Evolutionary conservation across 2,888 invertebrate species (phyloP).

Genomic region (Drosophila longiperda): DNA sequence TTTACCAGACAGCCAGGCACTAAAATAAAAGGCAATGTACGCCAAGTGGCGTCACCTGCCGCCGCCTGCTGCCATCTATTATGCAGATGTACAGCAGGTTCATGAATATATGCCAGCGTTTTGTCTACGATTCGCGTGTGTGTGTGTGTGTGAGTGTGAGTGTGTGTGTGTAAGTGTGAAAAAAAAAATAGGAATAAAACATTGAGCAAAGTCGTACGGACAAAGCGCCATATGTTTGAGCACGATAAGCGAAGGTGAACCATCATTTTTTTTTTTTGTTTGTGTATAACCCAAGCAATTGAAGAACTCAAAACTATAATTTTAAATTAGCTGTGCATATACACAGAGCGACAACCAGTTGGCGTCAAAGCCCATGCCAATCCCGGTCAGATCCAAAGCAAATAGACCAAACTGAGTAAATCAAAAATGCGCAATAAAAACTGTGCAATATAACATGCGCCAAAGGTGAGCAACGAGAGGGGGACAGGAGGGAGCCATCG

Average conservation of each 20-base stretch:
- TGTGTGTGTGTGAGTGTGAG: background rate
- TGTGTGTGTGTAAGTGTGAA: constrained; percentile 10
- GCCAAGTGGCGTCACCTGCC: constrained; percentile 76
- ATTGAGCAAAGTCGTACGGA: constrained; percentile 62
- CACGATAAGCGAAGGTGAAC: constrained; percentile 57
- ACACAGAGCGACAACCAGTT: background rate
- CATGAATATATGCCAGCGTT: constrained; percentile 76
- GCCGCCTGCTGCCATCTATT: constrained; percentile 75
- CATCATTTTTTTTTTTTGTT: background rate
- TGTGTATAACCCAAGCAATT: constrained; percentile 22
- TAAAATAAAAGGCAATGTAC: constrained; percentile 78
- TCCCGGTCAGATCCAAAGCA: constrained; percentile 29
- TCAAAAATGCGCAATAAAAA: constrained; percentile 77
- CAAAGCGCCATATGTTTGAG: constrained; percentile 77
- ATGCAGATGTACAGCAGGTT: constrained; percentile 79
- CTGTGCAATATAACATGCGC: constrained; percentile 56
- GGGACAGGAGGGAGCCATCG: background rate
- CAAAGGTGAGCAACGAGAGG: constrained; percentile 33
- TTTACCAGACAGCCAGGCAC: constrained; percentile 60
- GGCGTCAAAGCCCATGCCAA: constrained; percentile 28
- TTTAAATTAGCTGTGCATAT: constrained; percentile 65
- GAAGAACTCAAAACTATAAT: constrained; percentile 65
- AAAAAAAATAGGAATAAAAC: constrained; percentile 26
- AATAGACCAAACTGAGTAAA: constrained; percentile 56
- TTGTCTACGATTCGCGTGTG: constrained; percentile 55